Evolutionary conservation across 2,113 vertebrate genomes (phyloP), one percentile per base, ranked within the genome.

Genomic region (Pedionomus torquatus): DNA sequence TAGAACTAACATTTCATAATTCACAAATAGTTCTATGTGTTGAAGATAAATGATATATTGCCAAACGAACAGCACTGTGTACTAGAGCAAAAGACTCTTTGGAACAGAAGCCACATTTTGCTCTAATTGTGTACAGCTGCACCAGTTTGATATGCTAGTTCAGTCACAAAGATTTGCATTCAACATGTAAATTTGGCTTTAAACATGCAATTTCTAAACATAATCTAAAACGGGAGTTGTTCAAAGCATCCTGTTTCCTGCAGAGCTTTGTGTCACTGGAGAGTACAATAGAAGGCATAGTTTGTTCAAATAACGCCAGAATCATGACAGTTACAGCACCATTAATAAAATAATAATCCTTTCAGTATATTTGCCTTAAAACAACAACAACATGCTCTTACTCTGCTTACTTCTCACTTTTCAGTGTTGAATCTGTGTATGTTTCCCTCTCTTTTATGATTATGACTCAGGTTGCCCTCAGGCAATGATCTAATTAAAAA

Each of bases 331-430:
- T 85, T 75, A 93, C 76, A 91, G 31, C 31, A 83, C 49, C 37
- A 87, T 88, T 95, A 98, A 95, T 94, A 96, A 93, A 96, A 95
- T 91, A 96, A 95, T 93, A 95, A 87, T 66, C 66, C 14, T 44
- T 83, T 92, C 60, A 57, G 17, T 82, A 13, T 93, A 60, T 75
- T 82, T 91, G 10, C 28, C 78, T 91, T 89, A 74, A 80, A 96
- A 79, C 20, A 93, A 49, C 44, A 92, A 26, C 48, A 80, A 25
- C 25, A 61, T 58, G 10, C 7, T 78, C 21, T 65, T 88, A 41
- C 83, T 87, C 41, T 79, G 15, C 3, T 90, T 93, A 11, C 49
- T 84, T 60, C 57, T 91, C 30, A 65, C 7, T 82, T 89, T 77
- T 93, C 23, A 8, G 7, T 92, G 49, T 77, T 85, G 57, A 71